Evolutionary conservation across 64 coral and sea anemone species (phyloP), one percentile per base, ranked within the genome.

Genomic region (Acropora tenuis): DNA sequence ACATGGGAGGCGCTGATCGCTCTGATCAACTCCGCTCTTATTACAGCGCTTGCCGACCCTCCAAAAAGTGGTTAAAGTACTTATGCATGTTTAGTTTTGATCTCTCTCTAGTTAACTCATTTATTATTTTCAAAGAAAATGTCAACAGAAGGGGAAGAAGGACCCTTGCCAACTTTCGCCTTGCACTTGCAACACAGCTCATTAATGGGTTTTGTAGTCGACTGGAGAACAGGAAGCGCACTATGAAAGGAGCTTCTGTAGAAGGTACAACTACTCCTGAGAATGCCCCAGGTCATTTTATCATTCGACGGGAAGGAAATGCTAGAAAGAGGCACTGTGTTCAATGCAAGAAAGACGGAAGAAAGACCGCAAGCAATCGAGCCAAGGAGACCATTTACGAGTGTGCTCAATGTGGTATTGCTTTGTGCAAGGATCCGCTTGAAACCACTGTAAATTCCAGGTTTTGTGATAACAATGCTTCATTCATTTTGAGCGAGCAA

Each of bases 11-110:
- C 0, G 75, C 79, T 47, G 57, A 78, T 66, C 57, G 66, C 75
- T 89, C 87, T 74, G 87, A 89, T 79, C 19, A 89, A 67, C 87
- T 89, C 30, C 74, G 42, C 52, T 89, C 75, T 13, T 89, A 79
- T 58, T 89, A 55, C 55, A 89, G 55, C 55, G 48, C 55, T 13
- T 78, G 57, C 60, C 15, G 55, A 47, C 60, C 72, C 46, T 89
- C 87, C 9, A 78, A 89, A 45, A 68, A 89, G 75, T 89, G 75
- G 40, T 88, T 75, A 46, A 88, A 52, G 75, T 75, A 88, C 73
- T 74, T 88, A 18, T 88, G 72, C 41, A 75, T 17, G 67, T 66
- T 89, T 78, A 79, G 79, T 78, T 79, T 79, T 89, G 8, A 89
- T 63, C 74, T 89, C 16, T 66, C 78, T 89, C 49, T 65, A 44